Base-by-base conservation (phyloP, 2,797 vertebrate species). In the Salmo trutta region DNA sequence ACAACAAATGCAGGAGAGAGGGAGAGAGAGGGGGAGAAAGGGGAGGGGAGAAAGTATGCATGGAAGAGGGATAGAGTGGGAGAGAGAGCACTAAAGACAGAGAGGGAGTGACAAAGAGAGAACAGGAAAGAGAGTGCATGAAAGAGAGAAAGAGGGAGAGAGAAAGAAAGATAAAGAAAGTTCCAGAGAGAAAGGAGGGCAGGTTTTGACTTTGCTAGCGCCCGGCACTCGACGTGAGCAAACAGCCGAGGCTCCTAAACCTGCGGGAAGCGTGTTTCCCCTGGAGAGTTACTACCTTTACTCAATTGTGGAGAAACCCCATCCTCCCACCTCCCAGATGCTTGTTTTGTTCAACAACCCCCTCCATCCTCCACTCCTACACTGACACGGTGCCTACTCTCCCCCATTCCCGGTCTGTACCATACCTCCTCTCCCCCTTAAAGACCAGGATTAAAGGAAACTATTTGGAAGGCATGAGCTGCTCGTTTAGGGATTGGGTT, bases 261-360 rank as follows among this genome's bases (percentile, higher is more conserved):
- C 77, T 66, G 81, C 56, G 62, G 84, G 83, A 78, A 75, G 78
- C 73, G 73, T 67, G 75, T 77, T 66, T 75, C 54, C 79, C 77
- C 7, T 31, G 53, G 75, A 76, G 84, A 79, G 81, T 86, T 79
- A 85, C 83, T 83, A 82, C 79, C 85, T 86, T 86, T 87, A 75
- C 77, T 86, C 82, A 87, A 82, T 79, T 81, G 84, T 74, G 79
- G 67, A 84, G 84, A 83, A 83, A 88, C 71, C 78, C 67, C 71
- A 59, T 74, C 75, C 70, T 10, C 41, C 8, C 41, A 8, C 41
- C 41, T 41, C 41, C 41, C 41, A 41, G 41, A 59, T 5, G 19
- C n/a, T 59, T 59, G 19, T 59, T 59, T 59, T n/a, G 19, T 72
- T 76, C 77, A 52, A 74, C 71, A 53, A 77, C 73, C 31, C 62